Evolutionary conservation across 2,113 vertebrate genomes (phyloP), one percentile per base, ranked within the genome.

Genomic region (Dromas ardeola): DNA sequence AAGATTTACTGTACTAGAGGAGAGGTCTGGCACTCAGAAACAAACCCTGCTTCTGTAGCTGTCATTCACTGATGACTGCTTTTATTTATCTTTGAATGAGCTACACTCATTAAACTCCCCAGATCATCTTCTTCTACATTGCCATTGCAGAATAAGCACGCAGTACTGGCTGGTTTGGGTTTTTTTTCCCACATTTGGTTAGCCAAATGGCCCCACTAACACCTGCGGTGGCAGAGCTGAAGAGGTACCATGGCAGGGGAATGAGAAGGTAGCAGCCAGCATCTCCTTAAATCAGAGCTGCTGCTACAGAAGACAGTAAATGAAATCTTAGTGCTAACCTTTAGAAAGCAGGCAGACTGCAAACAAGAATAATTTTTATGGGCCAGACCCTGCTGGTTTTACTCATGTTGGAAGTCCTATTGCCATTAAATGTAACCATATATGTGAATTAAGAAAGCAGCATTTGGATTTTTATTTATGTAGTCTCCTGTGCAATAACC

Each of bases 291-390:
- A 91, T 83, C 78, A 90, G 84, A 82, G 34, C 61, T 63, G 26
- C 59, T 70, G 73, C 58, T 81, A 30, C 6, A 17, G 73, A 78
- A 88, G 90, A 91, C 76, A 86, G 79, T 65, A 91, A 83, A 88
- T 81, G 49, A 96, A 83, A 71, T 83, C 93, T 83, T 92, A 81
- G 62, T 67, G 50, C 53, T 77, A 88, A 81, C 67, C 71, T 86
- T 67, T 59, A 88, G 67, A 92, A 95, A 95, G 94, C 2, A 92
- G 79, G 85, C 82, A 96, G 93, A 73, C 53, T 92, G 79, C 92
- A 95, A 97, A 95, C 82, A 96, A 91, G 92, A 95, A 81, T 83
- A 13, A 95, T 78, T 88, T 88, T 95, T 93, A 96, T 80, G 55
- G 62, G 82, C 62, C 79, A 95, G 83, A 93, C 79, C 71, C 79